Conservation (phyloP, 2,888 invertebrate genomes). For the Holacanthella duospinosa region DNA sequence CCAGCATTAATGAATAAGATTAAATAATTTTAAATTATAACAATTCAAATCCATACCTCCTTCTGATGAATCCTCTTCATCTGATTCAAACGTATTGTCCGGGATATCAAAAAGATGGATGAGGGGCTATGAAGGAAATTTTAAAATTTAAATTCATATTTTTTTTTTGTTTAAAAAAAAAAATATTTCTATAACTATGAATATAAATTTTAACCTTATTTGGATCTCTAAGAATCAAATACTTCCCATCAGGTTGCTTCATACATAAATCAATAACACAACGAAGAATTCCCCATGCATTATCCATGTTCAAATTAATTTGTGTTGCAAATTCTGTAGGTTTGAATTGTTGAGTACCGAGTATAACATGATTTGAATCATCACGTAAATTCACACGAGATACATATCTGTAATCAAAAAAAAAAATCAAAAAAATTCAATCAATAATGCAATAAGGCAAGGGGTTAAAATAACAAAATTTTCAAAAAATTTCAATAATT, state of each 20-base stretch:
- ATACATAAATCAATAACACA: constrained; percentile 95
- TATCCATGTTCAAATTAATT: constrained; percentile 98
- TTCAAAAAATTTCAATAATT: no score
- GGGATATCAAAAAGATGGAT: constrained; percentile 96
- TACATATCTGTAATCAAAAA: constrained; percentile 61
- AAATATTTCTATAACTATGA: no score
- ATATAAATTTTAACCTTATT: constrained; percentile 77
- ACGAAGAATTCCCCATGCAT: constrained; percentile 95
- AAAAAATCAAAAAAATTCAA: no score
- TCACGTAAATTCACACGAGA: constrained; percentile 86
- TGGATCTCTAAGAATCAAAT: constrained; percentile 96
- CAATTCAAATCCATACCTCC: constrained; percentile 49
- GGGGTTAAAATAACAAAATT: not conserved
- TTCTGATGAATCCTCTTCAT: constrained; percentile 80
- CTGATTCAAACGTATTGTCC: constrained; percentile 95
- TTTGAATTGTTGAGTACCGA: constrained; percentile 95
- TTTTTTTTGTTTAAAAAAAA: no score
- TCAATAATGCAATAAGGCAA: not conserved
- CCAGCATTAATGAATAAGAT: not conserved
- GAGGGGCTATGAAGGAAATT: constrained; percentile 55
- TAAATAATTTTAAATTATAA: not conserved
- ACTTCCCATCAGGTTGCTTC: constrained; percentile 89
- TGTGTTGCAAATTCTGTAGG: constrained; percentile 97
- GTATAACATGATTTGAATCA: constrained; percentile 88
- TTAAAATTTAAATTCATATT: constrained; percentile 2